Base-by-base conservation (phyloP, 2,113 vertebrate genomes). In the Anthoscopus minutus region DNA sequence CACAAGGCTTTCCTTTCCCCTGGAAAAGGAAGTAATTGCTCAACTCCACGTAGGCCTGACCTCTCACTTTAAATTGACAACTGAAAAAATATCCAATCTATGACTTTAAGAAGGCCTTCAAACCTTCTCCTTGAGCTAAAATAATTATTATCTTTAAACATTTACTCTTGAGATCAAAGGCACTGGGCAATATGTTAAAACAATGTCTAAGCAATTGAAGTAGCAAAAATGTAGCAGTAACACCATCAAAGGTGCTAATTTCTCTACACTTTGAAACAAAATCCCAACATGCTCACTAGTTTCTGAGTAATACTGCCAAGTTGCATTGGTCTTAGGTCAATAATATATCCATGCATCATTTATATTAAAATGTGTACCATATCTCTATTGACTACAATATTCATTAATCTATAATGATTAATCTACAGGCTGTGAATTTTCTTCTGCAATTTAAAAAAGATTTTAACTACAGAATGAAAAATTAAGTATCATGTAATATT, bases 291-390 rank as follows among this genome's bases (percentile, higher is more conserved):
- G 12, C 20, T 69, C 28, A 37, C 15, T 28, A 25, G 28, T 4
- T 4, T 70, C n/a, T 38, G 19, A 72, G 28, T 22, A 50, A 45
- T 7, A 53, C 30, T 16, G n/a, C 10, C 13, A 56, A 81, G 9
- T 8, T 0, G 27, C 11, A 71, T 17, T 1, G 0, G 20, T n/a
- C 48, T 37, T 16, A 35, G 7, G 31, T 60, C 40, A 74, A 1
- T 50, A 83, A 67, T 13, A 44, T n/a, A 60, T 35, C 30, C 85
- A 27, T 5, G 9, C 6, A 40, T 7, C 0, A 22, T 51, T 76
- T 81, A 57, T 17, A 80, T 48, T 37, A 53, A 86, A 56, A 79
- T 7, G 9, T 7, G 24, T 14, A 64, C 24, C 9, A 4, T 18
- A 60, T 20, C n/a, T 79, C 10, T 19, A 37, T 74, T 9, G 42